Evolutionary conservation across 2,888 invertebrate genomes (phyloP).

Genomic region (Ypsolopha sequella): DNA sequence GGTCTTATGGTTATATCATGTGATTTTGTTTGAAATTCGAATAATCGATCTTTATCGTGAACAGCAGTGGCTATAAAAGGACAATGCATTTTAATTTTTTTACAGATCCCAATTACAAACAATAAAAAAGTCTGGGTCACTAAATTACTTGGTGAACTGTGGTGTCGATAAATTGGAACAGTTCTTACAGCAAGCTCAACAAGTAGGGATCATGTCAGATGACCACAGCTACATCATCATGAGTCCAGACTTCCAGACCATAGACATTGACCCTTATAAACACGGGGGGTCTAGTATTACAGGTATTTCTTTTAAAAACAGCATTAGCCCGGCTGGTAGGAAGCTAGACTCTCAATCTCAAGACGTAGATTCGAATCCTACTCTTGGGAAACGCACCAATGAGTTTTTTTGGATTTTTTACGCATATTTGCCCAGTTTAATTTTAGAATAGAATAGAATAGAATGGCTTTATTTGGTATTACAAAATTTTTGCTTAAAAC

Average conservation of each 20-base stretch:
- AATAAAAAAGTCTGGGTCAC: constrained; percentile 77
- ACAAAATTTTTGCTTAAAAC: too few relatives aligned
- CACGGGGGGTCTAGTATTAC: constrained; percentile 88
- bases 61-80: too few relatives aligned
- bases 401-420: too few relatives aligned
- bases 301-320: constrained; percentile 35
- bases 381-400: not conserved
- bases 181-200: constrained; percentile 77
- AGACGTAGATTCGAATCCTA: not conserved
- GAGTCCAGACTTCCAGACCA: constrained; percentile 84
- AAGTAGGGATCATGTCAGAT: constrained; percentile 88
- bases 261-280: constrained; percentile 82
- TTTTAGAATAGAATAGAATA: too few relatives aligned
- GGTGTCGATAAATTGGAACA: constrained; percentile 55
- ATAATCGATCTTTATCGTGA: too few relatives aligned
- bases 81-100: constrained; percentile 8
- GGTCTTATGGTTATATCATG: too few relatives aligned
- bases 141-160: constrained; percentile 83
- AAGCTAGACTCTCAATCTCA: not conserved
- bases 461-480: too few relatives aligned
- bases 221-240: constrained; percentile 84
- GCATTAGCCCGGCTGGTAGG: too few relatives aligned
- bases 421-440: too few relatives aligned
- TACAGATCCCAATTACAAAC: constrained; percentile 74
- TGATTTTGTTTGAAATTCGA: too few relatives aligned